Base-by-base conservation (phyloP, 2,888 invertebrate genomes). In the Aspidiotus rigidus region DNA sequence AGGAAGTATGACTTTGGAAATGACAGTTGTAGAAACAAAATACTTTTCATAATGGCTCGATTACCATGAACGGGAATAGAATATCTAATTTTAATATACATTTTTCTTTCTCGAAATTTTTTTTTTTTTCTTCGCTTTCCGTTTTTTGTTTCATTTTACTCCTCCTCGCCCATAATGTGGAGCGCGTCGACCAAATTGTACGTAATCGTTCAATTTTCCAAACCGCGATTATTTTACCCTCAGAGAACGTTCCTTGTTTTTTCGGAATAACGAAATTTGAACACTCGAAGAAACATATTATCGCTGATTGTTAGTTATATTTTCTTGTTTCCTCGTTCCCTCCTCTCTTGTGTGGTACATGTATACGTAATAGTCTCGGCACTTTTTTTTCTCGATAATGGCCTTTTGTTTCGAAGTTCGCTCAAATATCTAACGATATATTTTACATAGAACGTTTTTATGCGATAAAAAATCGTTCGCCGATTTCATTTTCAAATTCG, bases 41-140 rank as follows among this genome's bases (percentile, higher is more conserved):
- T 64, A 64, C 64, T 64, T 64, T 57, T 57, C 13, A 57, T 64
- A 64, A 64, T 64, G 64, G 64, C 57, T 64, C 64, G 64, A 64
- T 64, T 64, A 64, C 64, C 64, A 57, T 57, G 70, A 71, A 71
- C 64, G 62, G 55, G 70, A 64, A 71, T 56, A 67, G 66, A 72
- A 63, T 71, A 73, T 70, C 71, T 72, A 73, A 63, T 71, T 64
- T 63, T 55, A 71, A 73, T 70, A 70, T 64, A 64, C 64, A 64
- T 64, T 64, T 64, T 64, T 64, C 64, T 64, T 44, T 64, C 56
- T 64, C 56, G 57, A 64, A 56, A 44, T 57, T 64, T 57, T 62
- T 64, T 57, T 17, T 16, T 7, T 56, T 56, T 15, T 8, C 56
- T 15, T 56, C n/a, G n/a, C n/a, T 53, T 53, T 53, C n/a, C n/a